Conservation (phyloP, 2,797 vertebrate species). For the Spheniscus humboldti region DNA sequence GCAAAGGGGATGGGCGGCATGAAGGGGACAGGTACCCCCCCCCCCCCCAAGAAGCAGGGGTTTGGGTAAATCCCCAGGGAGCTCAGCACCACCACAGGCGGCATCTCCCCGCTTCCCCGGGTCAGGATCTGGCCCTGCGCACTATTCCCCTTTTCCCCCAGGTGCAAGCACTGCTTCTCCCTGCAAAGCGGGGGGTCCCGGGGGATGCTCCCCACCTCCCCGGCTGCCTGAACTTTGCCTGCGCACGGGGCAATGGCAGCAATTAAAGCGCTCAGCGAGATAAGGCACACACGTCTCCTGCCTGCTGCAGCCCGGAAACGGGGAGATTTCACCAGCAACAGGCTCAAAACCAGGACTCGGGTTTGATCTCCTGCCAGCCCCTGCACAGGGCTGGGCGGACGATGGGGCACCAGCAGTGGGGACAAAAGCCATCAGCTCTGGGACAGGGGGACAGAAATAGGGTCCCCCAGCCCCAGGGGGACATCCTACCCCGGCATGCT, state of each 20-base stretch:
- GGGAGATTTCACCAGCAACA: neutral
- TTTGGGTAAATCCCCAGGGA: no score
- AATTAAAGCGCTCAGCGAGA: neutral
- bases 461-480: neutral
- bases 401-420: neutral
- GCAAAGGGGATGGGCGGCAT: rapidly evolving
- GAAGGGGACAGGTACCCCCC: neutral
- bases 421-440: neutral
- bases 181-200: neutral
- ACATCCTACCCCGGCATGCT: neutral
- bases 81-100: neutral
- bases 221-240: neutral
- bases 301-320: neutral
- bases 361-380: neutral
- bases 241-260: neutral
- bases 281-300: neutral
- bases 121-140: neutral
- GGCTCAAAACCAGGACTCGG: neutral
- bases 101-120: rapidly evolving
- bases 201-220: neutral
- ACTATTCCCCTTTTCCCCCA: rapidly evolving
- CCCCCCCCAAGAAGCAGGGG: no score
- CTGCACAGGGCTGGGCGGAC: neutral
- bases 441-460: neutral
- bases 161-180: neutral